Conservation (phyloP, 2,888 invertebrate species). For the Zaprionus obscuricornis region DNA sequence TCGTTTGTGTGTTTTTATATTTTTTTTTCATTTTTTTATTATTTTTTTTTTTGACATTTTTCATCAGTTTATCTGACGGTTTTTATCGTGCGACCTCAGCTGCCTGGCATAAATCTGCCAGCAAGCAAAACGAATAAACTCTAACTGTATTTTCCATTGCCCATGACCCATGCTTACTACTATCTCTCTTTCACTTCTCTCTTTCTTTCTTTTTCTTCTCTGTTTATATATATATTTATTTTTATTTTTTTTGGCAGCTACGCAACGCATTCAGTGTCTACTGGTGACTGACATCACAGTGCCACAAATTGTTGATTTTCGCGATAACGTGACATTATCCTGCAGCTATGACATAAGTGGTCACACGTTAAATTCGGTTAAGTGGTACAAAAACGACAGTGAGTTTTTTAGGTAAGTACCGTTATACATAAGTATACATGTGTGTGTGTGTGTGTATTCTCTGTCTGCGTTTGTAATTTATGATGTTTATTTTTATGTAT, state of each 20-base stretch:
- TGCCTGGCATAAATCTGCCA: no score
- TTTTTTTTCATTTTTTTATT: constrained; percentile 19
- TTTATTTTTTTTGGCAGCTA: constrained; percentile 49
- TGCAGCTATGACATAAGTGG: constrained; percentile 84
- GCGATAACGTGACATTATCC: constrained; percentile 83
- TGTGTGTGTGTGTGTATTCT: constrained; percentile 10
- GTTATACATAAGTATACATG: neutral
- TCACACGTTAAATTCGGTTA: constrained; percentile 84
- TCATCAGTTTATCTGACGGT: constrained; percentile 68
- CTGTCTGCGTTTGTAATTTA: constrained; percentile 54
- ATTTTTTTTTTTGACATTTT: constrained; percentile 58
- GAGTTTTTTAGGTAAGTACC: constrained; percentile 84
- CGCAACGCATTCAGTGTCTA: constrained; percentile 70
- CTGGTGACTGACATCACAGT: constrained; percentile 83
- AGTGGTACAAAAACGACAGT: constrained; percentile 84
- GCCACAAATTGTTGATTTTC: constrained; percentile 83
- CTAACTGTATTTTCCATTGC: no score
- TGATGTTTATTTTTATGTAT: constrained; percentile 58
- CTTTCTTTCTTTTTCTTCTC: constrained; percentile 1
- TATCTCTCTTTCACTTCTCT: constrained; percentile 4
- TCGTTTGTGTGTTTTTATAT: no score
- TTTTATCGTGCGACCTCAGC: constrained; percentile 35
- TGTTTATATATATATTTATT: constrained; percentile 4
- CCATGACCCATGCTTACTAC: constrained; percentile 22
- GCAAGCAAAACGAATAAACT: no score